Evolutionary conservation across 1,140 invertebrate species (phyloP).

Genomic region (Hyphantria cunea): DNA sequence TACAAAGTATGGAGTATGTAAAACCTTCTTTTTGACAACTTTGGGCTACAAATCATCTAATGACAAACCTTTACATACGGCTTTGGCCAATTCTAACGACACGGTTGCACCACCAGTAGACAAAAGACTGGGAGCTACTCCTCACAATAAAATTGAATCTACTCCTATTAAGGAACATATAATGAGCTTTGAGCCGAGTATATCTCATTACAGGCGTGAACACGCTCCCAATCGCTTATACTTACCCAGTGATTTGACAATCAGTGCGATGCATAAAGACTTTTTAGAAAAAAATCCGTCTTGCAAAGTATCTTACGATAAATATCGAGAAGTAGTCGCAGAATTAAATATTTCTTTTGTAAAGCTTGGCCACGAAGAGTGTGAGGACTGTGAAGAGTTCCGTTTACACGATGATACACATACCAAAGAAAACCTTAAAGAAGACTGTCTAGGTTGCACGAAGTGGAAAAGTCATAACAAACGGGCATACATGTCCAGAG

Average conservation of each 20-base stretch:
- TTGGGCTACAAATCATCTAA: slow-evolving; percentile 7
- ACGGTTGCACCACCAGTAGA: slow-evolving; percentile 1
- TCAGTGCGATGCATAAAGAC: slow-evolving; percentile 46
- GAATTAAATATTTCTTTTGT: slow-evolving; percentile 43
- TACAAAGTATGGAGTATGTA: slow-evolving; percentile 21
- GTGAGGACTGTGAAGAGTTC: slow-evolving; percentile 45
- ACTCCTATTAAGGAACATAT: slow-evolving; percentile 41
- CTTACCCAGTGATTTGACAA: slow-evolving; percentile 46
- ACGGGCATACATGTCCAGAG: background rate
- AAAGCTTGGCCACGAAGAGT: slow-evolving; percentile 51
- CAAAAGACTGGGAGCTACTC: slow-evolving; percentile 4
- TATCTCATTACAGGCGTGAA: slow-evolving; percentile 52
- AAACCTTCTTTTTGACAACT: slow-evolving; percentile 21
- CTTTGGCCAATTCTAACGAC: background rate
- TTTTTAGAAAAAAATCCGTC: slow-evolving; percentile 43
- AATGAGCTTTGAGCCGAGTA: slow-evolving; percentile 40
- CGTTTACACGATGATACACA: slow-evolving; percentile 31
- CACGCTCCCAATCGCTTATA: slow-evolving; percentile 50
- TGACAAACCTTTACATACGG: slow-evolving; percentile 6
- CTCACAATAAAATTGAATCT: slow-evolving; percentile 1
- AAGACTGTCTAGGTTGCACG: background rate
- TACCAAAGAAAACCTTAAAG: slow-evolving; percentile 12
- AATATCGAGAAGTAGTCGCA: slow-evolving; percentile 16
- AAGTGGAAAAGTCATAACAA: background rate
- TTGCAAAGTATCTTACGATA: slow-evolving; percentile 28